These are phyloP conservation scores for Chiroxiphia lanceolata DNA, from an alignment of 2,797 vertebrate species.

Conservation along the genomic window DNA sequence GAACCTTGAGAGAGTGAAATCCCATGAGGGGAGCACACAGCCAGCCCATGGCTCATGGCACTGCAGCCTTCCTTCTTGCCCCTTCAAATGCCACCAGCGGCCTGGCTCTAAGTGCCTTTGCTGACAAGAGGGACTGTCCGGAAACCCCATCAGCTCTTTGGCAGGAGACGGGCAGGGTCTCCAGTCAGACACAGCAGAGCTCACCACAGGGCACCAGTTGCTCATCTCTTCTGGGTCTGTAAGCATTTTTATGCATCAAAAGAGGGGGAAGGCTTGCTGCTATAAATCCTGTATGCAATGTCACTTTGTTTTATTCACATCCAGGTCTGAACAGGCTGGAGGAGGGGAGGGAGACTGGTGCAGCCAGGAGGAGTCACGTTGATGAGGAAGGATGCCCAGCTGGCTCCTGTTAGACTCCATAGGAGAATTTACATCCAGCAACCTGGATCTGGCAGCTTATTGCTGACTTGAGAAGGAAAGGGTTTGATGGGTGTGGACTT, in stretches of 20 bases:
- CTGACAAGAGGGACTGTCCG: background rate
- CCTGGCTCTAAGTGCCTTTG: background rate
- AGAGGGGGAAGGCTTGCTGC: background rate
- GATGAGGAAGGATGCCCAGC: background rate
- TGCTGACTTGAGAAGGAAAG: background rate
- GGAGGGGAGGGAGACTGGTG: background rate
- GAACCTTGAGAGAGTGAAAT: background rate
- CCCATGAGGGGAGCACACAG: fast-evolving
- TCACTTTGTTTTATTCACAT: background rate
- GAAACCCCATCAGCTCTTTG: background rate
- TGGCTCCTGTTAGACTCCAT: slow-evolving; percentile 30
- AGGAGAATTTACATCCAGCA: background rate
- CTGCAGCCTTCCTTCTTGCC: background rate
- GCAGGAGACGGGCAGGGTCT: background rate
- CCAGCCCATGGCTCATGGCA: fast-evolving
- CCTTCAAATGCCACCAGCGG: background rate
- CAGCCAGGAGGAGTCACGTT: background rate
- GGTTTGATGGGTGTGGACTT: background rate
- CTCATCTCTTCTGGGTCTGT: background rate
- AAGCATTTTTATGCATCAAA: background rate
- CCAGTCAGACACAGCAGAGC: background rate
- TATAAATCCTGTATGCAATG: background rate
- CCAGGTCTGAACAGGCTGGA: background rate
- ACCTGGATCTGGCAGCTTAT: background rate
- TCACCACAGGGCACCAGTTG: background rate